Percentiles rank a stretch among this genome's conserved stretches.
phyloP scores from a whole-genome alignment of 2,113 vertebrate genomes.

The Muntiacus reevesi region DNA sequence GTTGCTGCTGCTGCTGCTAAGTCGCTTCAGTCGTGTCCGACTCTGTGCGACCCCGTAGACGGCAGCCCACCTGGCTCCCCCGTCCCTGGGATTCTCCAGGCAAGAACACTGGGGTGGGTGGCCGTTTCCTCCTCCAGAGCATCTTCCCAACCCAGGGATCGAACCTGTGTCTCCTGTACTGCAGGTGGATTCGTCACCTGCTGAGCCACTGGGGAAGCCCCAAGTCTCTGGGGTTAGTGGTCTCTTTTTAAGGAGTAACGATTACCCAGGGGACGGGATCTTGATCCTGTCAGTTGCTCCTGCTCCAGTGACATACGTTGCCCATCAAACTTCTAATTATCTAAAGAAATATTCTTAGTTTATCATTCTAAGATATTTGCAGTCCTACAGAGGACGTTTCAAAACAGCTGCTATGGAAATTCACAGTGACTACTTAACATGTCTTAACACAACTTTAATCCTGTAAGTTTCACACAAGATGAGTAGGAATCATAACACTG shows the following conservation, averaged over 20 bases:
- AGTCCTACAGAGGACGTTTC: neutral
- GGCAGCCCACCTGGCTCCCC: neutral
- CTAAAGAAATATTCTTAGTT: neutral
- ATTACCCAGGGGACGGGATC: neutral
- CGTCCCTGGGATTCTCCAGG: neutral
- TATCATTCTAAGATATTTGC: neutral
- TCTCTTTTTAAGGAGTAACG: neutral
- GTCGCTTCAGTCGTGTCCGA: accelerated
- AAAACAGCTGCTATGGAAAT: neutral
- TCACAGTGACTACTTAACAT: neutral
- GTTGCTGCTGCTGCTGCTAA: neutral
- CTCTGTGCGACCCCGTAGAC: neutral
- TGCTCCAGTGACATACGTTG: neutral
- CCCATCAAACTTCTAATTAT: neutral
- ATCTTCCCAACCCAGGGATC: neutral
- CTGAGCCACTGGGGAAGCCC: neutral
- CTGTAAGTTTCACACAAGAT: neutral
- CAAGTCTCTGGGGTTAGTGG: neutral
- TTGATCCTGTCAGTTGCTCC: neutral
- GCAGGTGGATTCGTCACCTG: neutral
- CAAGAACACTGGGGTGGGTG: neutral
- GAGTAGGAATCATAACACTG: neutral
- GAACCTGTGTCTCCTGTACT: neutral
- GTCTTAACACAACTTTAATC: neutral
- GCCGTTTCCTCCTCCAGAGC: neutral